Evolutionary conservation across 2,797 vertebrate species (phyloP), one percentile per base, ranked within the genome.

Genomic region (Simalia tracyae): DNA sequence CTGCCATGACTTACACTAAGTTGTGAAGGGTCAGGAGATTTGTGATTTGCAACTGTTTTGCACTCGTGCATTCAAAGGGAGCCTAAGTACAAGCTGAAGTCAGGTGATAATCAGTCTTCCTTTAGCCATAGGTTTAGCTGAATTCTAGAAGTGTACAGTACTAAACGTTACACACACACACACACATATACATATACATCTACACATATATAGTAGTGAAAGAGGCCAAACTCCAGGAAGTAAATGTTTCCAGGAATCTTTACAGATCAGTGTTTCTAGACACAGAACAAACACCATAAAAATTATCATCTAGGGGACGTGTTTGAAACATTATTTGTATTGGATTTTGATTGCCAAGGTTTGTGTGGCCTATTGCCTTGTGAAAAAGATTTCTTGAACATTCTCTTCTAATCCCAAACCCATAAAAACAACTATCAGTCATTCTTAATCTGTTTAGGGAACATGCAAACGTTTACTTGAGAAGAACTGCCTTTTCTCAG

Each of bases 221-320:
- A 92, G 31, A 91, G 84, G 50, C 50, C 92, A 59, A 6, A 0
- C 0, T 93, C 87, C 84, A 86, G 91, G 59, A 91, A 81, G 61
- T 60, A 94, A 15, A 93, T 93, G 84, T 92, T 96, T 95, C 96
- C 94, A 94, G 94, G 94, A 96, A 96, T 87, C 81, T 95, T 94
- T 93, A 95, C 92, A 96, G 42, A 46, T 92, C 90, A 93, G 46
- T 5, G 0, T 46, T 93, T 96, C 90, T 88, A 94, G 93, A 81
- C 57, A 36, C 17, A 93, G 72, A 93, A 89, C 88, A 90, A 92
- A 88, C 10, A 64, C 59, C 0, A 0, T 86, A 76, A 54, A 93
- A 93, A 92, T 0, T 42, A 64, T 87, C 22, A 46, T 46, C 59
- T 7, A 59, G n/a, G 57, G 81, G 85, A 84, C 46, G 84, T 91